Base-by-base conservation (phyloP, 2,888 invertebrate species). In the Mythimna albipuncta region DNA sequence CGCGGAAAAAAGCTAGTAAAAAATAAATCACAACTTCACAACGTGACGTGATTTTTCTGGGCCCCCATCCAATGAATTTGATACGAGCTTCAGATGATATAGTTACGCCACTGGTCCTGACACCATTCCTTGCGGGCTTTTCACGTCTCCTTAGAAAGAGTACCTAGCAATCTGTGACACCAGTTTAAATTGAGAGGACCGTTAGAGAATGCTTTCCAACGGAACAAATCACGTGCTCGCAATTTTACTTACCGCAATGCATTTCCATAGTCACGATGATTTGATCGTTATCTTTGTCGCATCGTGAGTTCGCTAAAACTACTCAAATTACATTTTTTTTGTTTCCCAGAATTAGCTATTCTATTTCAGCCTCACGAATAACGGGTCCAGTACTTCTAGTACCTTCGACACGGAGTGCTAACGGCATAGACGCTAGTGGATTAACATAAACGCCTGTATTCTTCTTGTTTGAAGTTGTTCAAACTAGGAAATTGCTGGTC, bases 391-490 rank as follows among this genome's bases (percentile, higher is more conserved):
- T 79, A 79, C 81, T 85, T 85, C 83, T 70, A 57, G 54, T 58
- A 75, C 77, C 77, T 71, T 78, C 75, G 76, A 71, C 75, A 59
- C 77, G 54, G 72, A 71, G 78, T 68, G 70, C 70, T 85, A 79
- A 79, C 85, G 85, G 79, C 75, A 83, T 81, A 65, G 82, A 72
- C 64, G 68, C 50, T 85, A 74, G 82, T 78, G 85, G 86, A 90
- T 91, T 91, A 89, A 85, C 91, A 89, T 91, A 90, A 89, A 86
- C 79, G 87, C 82, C 84, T 84, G 79, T 88, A 71, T 85, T 78
- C 85, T 82, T 85, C 84, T 86, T 83, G 85, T 88, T 84, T 83
- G 79, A 72, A 44, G 76, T 71, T 74, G 75, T 79, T 82, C 58
- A 73, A 81, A 81, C 79, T 81, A 85, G 85, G 85, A 88, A 87